phyloP scores from a whole-genome alignment of 1,140 invertebrate genomes.

The Nebria ingens region DNA sequence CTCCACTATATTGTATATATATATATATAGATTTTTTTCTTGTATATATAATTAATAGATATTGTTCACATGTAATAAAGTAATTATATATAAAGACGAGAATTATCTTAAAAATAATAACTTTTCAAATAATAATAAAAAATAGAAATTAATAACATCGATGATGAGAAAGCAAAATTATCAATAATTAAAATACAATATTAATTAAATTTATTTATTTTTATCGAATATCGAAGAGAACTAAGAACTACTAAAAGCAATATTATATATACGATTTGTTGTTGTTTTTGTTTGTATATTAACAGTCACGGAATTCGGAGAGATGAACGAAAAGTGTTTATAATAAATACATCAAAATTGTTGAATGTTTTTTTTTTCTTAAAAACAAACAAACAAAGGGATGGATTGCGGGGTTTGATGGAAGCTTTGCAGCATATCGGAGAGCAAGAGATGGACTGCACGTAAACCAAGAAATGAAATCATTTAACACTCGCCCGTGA shows the following conservation, averaged over 20 bases:
- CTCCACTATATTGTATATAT: conserved; percentile 6
- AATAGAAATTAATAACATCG: not conserved
- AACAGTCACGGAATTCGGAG: too few relatives aligned
- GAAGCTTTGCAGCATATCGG: too few relatives aligned
- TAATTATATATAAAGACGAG: not conserved
- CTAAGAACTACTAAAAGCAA: not conserved
- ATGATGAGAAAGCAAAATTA: not conserved
- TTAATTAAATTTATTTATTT: too few relatives aligned
- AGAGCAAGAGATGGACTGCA: not conserved
- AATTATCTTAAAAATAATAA: not conserved
- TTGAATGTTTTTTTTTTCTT: too few relatives aligned
- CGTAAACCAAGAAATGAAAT: not conserved
- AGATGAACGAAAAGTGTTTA: too few relatives aligned
- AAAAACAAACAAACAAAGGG: too few relatives aligned
- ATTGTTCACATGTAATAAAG: not conserved
- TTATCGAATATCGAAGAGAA: not conserved
- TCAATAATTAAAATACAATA: not conserved
- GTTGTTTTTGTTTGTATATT: too few relatives aligned
- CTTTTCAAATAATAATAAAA: not conserved
- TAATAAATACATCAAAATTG: too few relatives aligned
- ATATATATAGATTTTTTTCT: too few relatives aligned
- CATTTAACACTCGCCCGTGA: too few relatives aligned
- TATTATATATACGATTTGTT: not conserved
- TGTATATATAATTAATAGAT: too few relatives aligned
- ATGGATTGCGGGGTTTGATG: too few relatives aligned